phyloP scores from a whole-genome alignment of 1,140 invertebrate species.

The Riptortus pedestris region DNA sequence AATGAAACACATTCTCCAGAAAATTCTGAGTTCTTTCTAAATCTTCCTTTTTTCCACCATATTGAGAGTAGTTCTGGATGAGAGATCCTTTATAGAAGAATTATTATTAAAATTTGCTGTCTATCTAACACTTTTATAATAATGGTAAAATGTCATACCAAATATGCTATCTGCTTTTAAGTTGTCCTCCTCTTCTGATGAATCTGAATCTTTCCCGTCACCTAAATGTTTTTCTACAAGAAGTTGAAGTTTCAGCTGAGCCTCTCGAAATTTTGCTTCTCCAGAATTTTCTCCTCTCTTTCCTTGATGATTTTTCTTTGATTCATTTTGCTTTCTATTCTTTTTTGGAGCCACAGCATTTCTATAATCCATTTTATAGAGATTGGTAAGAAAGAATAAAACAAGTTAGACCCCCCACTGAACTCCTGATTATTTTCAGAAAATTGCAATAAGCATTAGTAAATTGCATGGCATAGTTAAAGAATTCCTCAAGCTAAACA shows the following conservation, averaged over 20 bases:
- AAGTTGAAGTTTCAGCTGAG: slow-evolving; percentile 47
- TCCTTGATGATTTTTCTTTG: not conserved
- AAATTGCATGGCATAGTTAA: no score
- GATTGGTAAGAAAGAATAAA: no score
- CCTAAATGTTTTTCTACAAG: slow-evolving; percentile 48
- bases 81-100: slow-evolving; percentile 33
- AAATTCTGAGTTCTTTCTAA: slow-evolving; percentile 53
- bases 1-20: slow-evolving; percentile 61
- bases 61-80: slow-evolving; percentile 39
- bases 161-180: slow-evolving; percentile 42
- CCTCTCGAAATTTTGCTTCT: slow-evolving; percentile 35
- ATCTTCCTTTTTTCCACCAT: slow-evolving; percentile 39
- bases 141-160: slow-evolving; percentile 34
- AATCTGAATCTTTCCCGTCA: slow-evolving; percentile 43
- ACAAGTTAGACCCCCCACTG: no score
- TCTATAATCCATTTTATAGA: not conserved
- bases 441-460: no score
- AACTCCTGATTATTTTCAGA: no score
- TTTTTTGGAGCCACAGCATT: not conserved
- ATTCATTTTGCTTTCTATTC: not conserved
- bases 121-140: not conserved
- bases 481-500: no score
- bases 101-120: not conserved
- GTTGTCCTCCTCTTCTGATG: slow-evolving; percentile 41
- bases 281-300: not conserved